Base-by-base conservation (phyloP, 2,888 invertebrate species). In the Deilephila porcellus region DNA sequence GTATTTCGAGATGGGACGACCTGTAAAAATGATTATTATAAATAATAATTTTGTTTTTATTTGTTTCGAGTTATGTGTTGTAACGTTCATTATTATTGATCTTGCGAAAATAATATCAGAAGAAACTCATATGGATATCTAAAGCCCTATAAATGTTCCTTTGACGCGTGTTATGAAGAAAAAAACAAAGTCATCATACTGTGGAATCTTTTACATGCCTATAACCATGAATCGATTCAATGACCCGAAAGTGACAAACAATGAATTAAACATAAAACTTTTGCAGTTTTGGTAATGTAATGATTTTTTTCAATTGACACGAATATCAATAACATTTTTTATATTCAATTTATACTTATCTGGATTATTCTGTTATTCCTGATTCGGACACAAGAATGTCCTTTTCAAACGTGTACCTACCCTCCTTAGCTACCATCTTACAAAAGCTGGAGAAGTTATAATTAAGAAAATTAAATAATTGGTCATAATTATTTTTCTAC, bases 161-260 rank as follows among this genome's bases (percentile, higher is more conserved):
- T 45, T 11, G 11, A 11, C 45, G 45, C 45, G 45, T 45, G 45
- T 11, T 45, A 11, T 3, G 3, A 14, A 2, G 11, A 45, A 45
- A 45, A 45, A 45, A 45, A 11, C 32, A 32, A 45, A 45, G 37
- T 45, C 11, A 11, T 25, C 25, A 60, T 8, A 60, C n/a, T 60
- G 4, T 60, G 25, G 25, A 60, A 60, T 60, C 14, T 60, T 29
- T 60, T 29, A 60, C 60, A 25, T 29, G 17, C 11, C 14, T 60
- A 14, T 60, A 60, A 29, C 60, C 60, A 60, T 60, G 60, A 60
- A 25, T 60, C 60, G 60, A 32, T 60, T 32, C 60, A 60, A 60
- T 60, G 29, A 60, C 60, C 60, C 29, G 17, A 60, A 60, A 32
- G 29, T 60, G 60, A 14, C 14, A 32, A 60, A 29, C 56, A 56